Evolutionary conservation across 1,140 invertebrate species (phyloP).

Genomic region (Drosophila pandora): DNA sequence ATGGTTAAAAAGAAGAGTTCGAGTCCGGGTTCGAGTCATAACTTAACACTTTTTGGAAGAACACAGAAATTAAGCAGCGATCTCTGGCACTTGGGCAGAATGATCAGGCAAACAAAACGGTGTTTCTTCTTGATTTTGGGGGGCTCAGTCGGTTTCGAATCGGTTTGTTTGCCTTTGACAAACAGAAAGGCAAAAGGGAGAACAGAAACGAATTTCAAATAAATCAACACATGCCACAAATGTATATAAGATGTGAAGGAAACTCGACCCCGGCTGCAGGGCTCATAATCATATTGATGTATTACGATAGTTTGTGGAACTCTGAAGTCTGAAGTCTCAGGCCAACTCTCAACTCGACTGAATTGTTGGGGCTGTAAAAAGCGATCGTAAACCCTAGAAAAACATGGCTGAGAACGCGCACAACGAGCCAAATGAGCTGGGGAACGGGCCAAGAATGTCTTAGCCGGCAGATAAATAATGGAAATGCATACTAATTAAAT

Average conservation of each 20-base stretch:
- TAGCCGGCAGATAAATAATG: slow-evolving; percentile 68
- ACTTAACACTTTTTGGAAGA: slow-evolving; percentile 33
- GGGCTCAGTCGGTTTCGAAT: slow-evolving; percentile 8
- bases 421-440: slow-evolving; percentile 34
- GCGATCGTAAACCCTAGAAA: slow-evolving; percentile 62
- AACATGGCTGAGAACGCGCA: slow-evolving; percentile 55
- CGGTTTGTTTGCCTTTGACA: slow-evolving; percentile 63
- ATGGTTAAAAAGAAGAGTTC: slow-evolving; percentile 28
- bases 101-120: slow-evolving; percentile 46
- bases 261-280: slow-evolving; percentile 29
- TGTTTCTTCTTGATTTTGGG: slow-evolving; percentile 17
- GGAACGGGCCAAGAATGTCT: slow-evolving; percentile 41
- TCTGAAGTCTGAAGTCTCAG: slow-evolving; percentile 20
- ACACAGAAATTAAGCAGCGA: slow-evolving; percentile 32
- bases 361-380: slow-evolving; percentile 52
- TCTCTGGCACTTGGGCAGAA: slow-evolving; percentile 20
- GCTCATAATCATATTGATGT: slow-evolving; percentile 77
- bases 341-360: not conserved
- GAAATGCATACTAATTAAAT: slow-evolving; percentile 71
- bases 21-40: slow-evolving; percentile 1
- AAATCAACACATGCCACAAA: slow-evolving; percentile 75
- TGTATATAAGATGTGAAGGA: slow-evolving; percentile 28
- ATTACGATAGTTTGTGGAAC: slow-evolving; percentile 70
- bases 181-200: slow-evolving; percentile 54
- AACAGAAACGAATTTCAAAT: slow-evolving; percentile 62